Conservation (phyloP, 2,113 vertebrate genomes). For the Melanerpes formicivorus region DNA sequence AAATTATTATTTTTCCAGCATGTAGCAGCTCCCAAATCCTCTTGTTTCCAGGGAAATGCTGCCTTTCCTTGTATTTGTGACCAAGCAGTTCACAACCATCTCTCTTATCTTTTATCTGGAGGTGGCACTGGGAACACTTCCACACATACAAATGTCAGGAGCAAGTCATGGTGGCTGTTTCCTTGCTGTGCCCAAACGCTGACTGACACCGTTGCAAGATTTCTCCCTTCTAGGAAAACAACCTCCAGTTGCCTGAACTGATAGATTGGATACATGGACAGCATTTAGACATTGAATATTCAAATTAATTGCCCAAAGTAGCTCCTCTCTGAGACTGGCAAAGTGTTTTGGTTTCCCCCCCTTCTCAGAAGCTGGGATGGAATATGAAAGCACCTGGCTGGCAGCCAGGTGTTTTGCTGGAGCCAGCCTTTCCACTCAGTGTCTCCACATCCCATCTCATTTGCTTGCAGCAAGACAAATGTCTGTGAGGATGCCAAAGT, state of each 20-base stretch:
- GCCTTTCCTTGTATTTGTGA: background rate
- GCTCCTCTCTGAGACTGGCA: background rate
- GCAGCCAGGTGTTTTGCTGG: background rate
- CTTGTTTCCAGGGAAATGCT: background rate
- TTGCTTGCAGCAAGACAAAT: background rate
- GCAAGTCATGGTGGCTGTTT: background rate
- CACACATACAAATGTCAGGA: background rate
- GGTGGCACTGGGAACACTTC: background rate
- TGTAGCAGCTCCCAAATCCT: background rate
- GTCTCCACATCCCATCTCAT: background rate
- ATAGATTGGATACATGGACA: background rate
- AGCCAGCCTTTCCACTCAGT: background rate
- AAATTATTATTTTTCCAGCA: background rate
- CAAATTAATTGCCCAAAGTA: background rate
- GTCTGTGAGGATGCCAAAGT: background rate
- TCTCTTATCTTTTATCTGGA: background rate
- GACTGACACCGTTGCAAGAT: background rate
- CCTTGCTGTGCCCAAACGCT: background rate
- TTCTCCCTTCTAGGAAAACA: background rate
- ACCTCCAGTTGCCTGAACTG: background rate
- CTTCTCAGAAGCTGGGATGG: background rate
- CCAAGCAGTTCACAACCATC: background rate
- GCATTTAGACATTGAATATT: background rate
- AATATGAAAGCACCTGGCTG: background rate
- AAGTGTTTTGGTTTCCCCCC: background rate